Conservation (phyloP, 2,797 vertebrate genomes). For the Trachurus trachurus region DNA sequence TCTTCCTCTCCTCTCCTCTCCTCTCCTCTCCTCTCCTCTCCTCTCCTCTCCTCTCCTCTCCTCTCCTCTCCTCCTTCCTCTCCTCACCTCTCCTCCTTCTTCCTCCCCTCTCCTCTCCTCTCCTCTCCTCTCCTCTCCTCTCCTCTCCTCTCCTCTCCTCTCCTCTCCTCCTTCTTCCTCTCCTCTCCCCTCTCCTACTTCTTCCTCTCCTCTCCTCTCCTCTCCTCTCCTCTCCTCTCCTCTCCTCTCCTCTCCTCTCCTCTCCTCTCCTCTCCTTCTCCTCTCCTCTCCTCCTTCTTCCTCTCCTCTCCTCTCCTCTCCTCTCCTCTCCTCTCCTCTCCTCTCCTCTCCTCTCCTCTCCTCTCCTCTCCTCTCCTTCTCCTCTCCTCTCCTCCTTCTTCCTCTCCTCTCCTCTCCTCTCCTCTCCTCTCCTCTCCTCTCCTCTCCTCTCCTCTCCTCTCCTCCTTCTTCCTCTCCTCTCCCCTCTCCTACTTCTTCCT, state of each 20-base stretch:
- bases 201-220: neutral
- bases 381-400: too few species aligned
- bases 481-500: neutral
- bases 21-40: slow-evolving; percentile 27
- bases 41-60: neutral
- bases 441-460: neutral
- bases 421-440: neutral
- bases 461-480: too few species aligned
- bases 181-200: slow-evolving; percentile 49
- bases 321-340: neutral
- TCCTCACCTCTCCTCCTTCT: neutral
- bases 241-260: neutral
- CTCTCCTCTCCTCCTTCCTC: neutral
- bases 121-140: neutral
- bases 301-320: slow-evolving; percentile 20
- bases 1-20: slow-evolving; percentile 1
- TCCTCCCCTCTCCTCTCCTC: neutral
- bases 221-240: neutral
- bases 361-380: too few species aligned
- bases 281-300: slow-evolving; percentile 11
- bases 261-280: neutral
- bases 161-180: slow-evolving; percentile 3
- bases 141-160: neutral
- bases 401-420: too few species aligned
- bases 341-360: too few species aligned